Evolutionary conservation across 2,888 invertebrate species (phyloP), one percentile per base, ranked within the genome.

Genomic region (Platycheirus albimanus): DNA sequence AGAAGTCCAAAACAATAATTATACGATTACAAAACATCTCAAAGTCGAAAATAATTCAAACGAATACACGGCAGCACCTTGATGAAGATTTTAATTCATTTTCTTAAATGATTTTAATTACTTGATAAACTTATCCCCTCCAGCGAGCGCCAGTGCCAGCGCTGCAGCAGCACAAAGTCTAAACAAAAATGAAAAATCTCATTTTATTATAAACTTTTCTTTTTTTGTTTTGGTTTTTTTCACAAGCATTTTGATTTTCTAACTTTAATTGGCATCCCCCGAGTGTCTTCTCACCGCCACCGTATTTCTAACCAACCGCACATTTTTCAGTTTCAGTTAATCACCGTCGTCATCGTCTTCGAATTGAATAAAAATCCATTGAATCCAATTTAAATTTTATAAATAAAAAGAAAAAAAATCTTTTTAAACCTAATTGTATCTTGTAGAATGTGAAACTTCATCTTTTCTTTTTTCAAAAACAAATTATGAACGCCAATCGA

Each of bases 321-420:
- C 8, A 43, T 6, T 17, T 30, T 3, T 47, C 8, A 2, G 20
- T 24, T 41, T 41, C 15, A 13, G 41, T 41, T 41, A 38, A 63
- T 63, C 67, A 69, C 47, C 69, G 49, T 8, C 36, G n/a, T n/a
- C n/a, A n/a, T n/a, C n/a, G n/a, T n/a, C n/a, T n/a, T n/a, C n/a
- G n/a, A n/a, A n/a, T n/a, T n/a, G n/a, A 51, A 28, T 30, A 41
- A 38, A 36, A 79, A 74, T 56, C 51, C 56, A 69, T 43, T 63
- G 69, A 56, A 69, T 69, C 33, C 49, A 54, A 79, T 79, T 69
- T 47, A 49, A 74, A 72, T 63, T 69, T 63, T 36, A 52, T 74
- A 63, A 74, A 79, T 41, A 47, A 54, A 41, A 13, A 19, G 36
- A 41, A 64, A 69, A 66, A 58, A n/a, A n/a, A n/a, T n/a, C 43